Evolutionary conservation across 2,797 vertebrate genomes (phyloP), one percentile per base, ranked within the genome.

Genomic region (Phrynocephalus forsythii): DNA sequence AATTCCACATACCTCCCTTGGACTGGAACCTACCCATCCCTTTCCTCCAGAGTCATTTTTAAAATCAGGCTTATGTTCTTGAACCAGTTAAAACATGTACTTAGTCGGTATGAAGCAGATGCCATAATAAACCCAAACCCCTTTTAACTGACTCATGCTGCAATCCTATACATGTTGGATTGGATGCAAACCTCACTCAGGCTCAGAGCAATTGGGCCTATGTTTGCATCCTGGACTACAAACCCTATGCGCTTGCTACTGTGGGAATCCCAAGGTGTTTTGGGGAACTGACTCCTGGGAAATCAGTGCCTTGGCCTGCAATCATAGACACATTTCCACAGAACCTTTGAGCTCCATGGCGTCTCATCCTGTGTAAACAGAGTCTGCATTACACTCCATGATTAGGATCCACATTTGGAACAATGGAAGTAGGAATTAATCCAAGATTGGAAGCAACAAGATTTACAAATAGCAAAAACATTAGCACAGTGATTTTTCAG

Each of bases 121-220:
- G 30, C 33, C 78, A 86, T 89, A 69, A 85, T 91, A 73, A 82
- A 24, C 78, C 68, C 44, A 90, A 85, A 89, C 88, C 71, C 50
- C 87, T 86, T 90, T 83, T 88, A 76, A 22, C 18, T 33, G 24
- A 28, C 16, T 60, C 60, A 38, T 33, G 52, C n/a, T 69, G n/a
- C 30, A 22, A 38, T 82, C 0, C 71, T 84, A 30, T 52, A 44
- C 33, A 22, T 24, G 8, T 9, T 82, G 3, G 5, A 24, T 67
- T 82, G 26, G 24, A 48, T 8, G 18, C 22, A 79, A 60, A 8
- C 18, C 8, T 9, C 20, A 15, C 77, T 52, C 28, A n/a, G 28
- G 15, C 28, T 26, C 48, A 79, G 2, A 44, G 28, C 10, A 56
- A 79, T 56, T n/a, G 28, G n/a, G 77, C 26, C 15, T n/a, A n/a